Base-by-base conservation (phyloP, 2,113 vertebrate species). In the Anthoscopus minutus region DNA sequence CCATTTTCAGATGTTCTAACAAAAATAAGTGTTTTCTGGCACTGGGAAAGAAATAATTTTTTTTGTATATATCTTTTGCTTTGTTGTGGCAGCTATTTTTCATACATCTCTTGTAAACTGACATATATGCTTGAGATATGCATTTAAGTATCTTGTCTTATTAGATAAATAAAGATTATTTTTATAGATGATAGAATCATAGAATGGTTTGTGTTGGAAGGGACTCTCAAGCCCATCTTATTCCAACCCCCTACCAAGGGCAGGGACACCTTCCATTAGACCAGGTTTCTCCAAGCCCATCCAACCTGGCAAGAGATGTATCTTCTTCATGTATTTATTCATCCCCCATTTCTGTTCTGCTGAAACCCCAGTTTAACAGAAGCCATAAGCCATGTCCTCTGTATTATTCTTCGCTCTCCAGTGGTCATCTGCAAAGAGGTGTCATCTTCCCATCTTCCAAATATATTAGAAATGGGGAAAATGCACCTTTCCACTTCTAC, bases 1-100 rank as follows among this genome's bases (percentile, higher is more conserved):
- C 82, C 50, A 22, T 97, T 95, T 97, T 90, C 79, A 94, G 92
- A 80, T 96, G 72, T 95, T 88, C 22, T 45, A 81, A 95, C 71
- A 90, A 93, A 94, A 97, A 94, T 92, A 94, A 92, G 42, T 47
- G 74, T 38, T 42, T 65, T 83, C 94, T 86, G 71, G 37, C 73
- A 79, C 70, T 47, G 57, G 74, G 71, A n/a, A 53, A 66, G 31
- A 47, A 35, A 45, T 81, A 27, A n/a, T n/a, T 38, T 38, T 90
- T 92, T 71, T 76, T 93, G 18, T 79, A 17, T 44, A 70, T 89
- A 27, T 65, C 42, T 96, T 74, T 77, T 93, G 27, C 44, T 95
- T 95, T 95, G 89, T 87, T 60, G 38, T 67, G 81, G 47, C 81
- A 79, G 89, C 76, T 92, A 51, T 27, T 96, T 95, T 92, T 94